Base-by-base conservation (phyloP, 2,888 invertebrate species). In the Sisyra terminalis region DNA sequence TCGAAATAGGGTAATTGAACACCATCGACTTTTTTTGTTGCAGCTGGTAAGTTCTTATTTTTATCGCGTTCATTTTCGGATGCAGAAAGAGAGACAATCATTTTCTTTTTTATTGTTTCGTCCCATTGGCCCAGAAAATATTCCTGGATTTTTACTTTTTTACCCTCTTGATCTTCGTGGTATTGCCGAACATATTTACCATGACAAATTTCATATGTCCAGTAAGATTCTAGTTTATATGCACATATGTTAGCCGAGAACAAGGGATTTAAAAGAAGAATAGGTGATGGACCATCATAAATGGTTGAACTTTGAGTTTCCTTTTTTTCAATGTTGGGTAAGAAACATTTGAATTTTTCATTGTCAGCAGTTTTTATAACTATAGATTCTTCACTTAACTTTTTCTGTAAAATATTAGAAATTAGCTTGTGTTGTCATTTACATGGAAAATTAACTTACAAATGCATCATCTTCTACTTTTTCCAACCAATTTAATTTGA, bases 191-290 rank as follows among this genome's bases (percentile, higher is more conserved):
- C 75, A 58, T 82, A 84, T 51, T 76, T 71, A 0, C 94, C 94
- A 61, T 96, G 96, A 54, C 96, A 96, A 24, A 96, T 74, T 62
- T 96, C 93, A 59, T 96, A 96, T 0, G 89, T 89, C 96, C 96
- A 96, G 56, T 92, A 96, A 2, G 82, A 78, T 57, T 90, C 92
- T 40, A 89, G 63, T 48, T 87, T 71, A 54, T 85, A 89, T 0
- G 89, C 87, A 56, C 93, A 94, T 39, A 78, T 74, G 50, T 78
- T 75, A 51, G 83, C 78, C 2, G 69, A 64, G 57, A 93, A 87
- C 44, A 92, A 61, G 0, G 83, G 78, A 45, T 75, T 69, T 38
- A 94, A 60, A 13, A 92, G 63, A 52, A 84, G 79, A 37, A 89
- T 63, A 0, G 90, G 84, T 48, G 78, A 78, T 38, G 80, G 78